Percentiles rank a stretch among this genome's conserved stretches.
These are phyloP conservation scores for Cepphus grylle DNA, from an alignment of 2,113 vertebrate species.

Conservation along the genomic window DNA sequence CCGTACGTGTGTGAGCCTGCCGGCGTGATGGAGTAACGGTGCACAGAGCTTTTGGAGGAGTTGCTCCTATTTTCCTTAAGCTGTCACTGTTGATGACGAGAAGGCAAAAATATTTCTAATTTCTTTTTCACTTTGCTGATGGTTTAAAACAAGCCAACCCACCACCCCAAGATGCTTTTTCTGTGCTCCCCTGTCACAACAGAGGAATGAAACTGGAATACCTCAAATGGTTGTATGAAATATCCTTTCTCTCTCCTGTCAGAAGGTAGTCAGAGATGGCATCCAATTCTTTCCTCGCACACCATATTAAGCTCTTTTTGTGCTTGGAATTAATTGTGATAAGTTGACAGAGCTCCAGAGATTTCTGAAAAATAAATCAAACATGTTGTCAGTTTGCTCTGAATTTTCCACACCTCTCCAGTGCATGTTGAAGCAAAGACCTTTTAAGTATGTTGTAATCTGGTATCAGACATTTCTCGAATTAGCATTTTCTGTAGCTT, in stretches of 20 bases:
- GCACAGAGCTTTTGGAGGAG: background rate
- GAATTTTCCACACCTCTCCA: slow-evolving; percentile 25
- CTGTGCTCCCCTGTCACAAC: background rate
- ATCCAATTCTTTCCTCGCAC: background rate
- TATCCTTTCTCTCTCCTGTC: background rate
- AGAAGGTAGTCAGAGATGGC: slow-evolving; percentile 21
- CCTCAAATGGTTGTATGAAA: background rate
- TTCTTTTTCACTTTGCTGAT: background rate
- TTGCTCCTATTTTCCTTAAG: background rate
- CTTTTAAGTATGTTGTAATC: slow-evolving; percentile 32
- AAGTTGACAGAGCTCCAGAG: slow-evolving; percentile 50
- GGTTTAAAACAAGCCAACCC: background rate
- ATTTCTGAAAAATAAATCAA: slow-evolving; percentile 39
- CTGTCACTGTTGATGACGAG: background rate
- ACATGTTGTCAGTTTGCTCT: slow-evolving; percentile 17
- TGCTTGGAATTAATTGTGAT: slow-evolving; percentile 45
- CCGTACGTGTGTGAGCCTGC: background rate
- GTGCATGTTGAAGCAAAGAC: background rate
- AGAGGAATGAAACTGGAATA: slow-evolving; percentile 24
- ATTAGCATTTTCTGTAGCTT: slow-evolving; percentile 45
- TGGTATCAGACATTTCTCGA: slow-evolving; percentile 35
- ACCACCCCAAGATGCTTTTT: background rate
- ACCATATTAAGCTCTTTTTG: slow-evolving; percentile 30
- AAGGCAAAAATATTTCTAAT: slow-evolving; percentile 5
- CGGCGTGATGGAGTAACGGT: background rate